Evolutionary conservation across 30 jellyfish, hydroid and myxozoan species (phyloP).

Genomic region (Rhopilema esculentum): DNA sequence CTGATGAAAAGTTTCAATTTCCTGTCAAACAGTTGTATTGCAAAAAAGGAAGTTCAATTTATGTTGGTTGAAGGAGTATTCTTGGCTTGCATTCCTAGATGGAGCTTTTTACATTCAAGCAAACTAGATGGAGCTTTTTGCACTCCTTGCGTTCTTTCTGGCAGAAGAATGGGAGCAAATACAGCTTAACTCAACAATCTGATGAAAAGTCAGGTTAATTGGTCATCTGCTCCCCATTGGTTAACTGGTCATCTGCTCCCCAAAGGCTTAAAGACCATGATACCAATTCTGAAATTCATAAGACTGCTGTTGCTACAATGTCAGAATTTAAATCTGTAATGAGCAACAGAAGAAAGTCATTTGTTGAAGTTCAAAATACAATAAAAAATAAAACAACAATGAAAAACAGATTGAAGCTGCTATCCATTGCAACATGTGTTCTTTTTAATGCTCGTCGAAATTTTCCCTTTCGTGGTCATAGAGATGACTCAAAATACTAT

Average conservation of each 20-base stretch:
- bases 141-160: conserved; percentile 39
- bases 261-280: background rate
- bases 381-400: background rate
- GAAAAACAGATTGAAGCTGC: background rate
- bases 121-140: conserved; percentile 42
- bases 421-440: conserved; percentile 16
- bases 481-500: conserved; percentile 22
- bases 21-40: conserved; percentile 2
- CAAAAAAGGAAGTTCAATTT: conserved; percentile 4
- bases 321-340: background rate
- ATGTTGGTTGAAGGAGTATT: conserved; percentile 1
- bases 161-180: conserved; percentile 33
- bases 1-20: background rate
- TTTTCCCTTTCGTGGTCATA: conserved; percentile 38
- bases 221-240: conserved; percentile 26
- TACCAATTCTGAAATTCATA: conserved; percentile 19
- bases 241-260: background rate
- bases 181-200: conserved; percentile 3
- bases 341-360: background rate
- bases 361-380: conserved; percentile 2
- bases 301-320: conserved; percentile 49
- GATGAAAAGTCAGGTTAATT: conserved; percentile 8
- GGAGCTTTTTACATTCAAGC: conserved; percentile 6
- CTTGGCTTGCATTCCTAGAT: conserved; percentile 3
- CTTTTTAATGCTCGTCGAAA: conserved; percentile 13